Base-by-base conservation (phyloP, 2,888 invertebrate species). In the Cynaeus angustus region DNA sequence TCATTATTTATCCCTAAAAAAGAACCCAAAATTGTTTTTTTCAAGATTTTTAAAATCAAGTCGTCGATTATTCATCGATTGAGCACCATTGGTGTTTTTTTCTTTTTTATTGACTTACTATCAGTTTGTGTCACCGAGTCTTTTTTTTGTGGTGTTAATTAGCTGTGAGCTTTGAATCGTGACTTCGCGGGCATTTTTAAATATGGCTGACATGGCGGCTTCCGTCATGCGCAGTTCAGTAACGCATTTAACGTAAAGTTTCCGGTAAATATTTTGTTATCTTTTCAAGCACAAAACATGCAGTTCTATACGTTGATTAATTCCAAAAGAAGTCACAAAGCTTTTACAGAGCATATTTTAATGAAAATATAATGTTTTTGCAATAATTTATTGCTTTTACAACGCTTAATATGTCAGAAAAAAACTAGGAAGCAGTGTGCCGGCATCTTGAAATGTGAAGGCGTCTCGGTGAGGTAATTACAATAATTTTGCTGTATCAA, bases 181-280 rank as follows among this genome's bases (percentile, higher is more conserved):
- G 3, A 9, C 1, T 33, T 46, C 26, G 14, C 59, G 59, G 43
- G 10, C 6, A 5, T 21, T 50, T 62, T 50, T 50, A 26, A 62
- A 50, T n/a, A 12, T 53, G 1, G 28, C 10, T 58, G 41, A 6
- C 13, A 8, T 37, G 12, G 16, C 28, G 9, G 43, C 13, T 61
- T 75, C 75, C 75, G 75, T 68, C 74, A 75, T 75, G 75, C 74
- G 77, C 72, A 30, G 10, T 43, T 43, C n/a, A 28, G 9, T 50
- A 46, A 16, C 16, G 14, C 58, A 12, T 50, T 62, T 37, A 33
- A 62, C 16, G 50, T 33, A 1, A 48, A 62, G 74, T 72, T 77
- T 79, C 77, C 79, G 78, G 78, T 77, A 77, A 78, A 79, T 76
- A 76, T 76, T 78, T 76, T 69, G 72, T 75, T 76, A 66, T 58